Evolutionary conservation across 2,888 invertebrate species (phyloP).

Genomic region (Caenorhabditis sulstoni): DNA sequence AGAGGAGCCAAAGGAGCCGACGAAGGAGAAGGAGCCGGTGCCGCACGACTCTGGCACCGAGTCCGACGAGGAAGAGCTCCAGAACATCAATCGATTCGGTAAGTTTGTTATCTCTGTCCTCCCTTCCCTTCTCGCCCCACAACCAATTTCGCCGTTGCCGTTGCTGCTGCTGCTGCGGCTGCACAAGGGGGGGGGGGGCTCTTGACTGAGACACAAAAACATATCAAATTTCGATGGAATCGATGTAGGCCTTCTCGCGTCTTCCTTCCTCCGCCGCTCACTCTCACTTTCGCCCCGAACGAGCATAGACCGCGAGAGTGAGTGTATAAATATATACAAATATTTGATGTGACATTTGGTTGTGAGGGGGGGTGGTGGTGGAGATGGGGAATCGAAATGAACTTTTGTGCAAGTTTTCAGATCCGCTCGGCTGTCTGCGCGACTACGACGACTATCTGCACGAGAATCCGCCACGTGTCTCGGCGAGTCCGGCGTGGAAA

Average conservation of each 20-base stretch:
- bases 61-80: constrained; percentile 68
- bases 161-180: too few relatives aligned
- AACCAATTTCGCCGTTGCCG: too few relatives aligned
- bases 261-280: too few relatives aligned
- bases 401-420: constrained; percentile 31
- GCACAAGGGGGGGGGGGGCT: too few relatives aligned
- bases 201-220: constrained; percentile 45
- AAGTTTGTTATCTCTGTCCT: not conserved
- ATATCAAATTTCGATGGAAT: constrained; percentile 50
- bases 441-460: constrained; percentile 33
- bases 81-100: constrained; percentile 24
- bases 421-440: constrained; percentile 21
- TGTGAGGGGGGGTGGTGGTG: too few relatives aligned
- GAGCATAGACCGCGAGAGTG: constrained; percentile 9
- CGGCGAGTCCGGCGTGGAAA: constrained; percentile 39
- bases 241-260: too few relatives aligned
- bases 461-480: constrained; percentile 40
- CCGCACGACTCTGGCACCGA: constrained; percentile 70
- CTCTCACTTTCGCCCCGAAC: not conserved
- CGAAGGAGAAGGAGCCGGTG: not conserved
- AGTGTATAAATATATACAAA: constrained; percentile 48
- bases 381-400: not conserved
- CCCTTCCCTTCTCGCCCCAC: not conserved
- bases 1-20: not conserved
- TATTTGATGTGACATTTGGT: constrained; percentile 51